These are phyloP conservation scores for Stictocephala bisonia DNA, from an alignment of 2,888 invertebrate genomes.

Conservation along the genomic window DNA sequence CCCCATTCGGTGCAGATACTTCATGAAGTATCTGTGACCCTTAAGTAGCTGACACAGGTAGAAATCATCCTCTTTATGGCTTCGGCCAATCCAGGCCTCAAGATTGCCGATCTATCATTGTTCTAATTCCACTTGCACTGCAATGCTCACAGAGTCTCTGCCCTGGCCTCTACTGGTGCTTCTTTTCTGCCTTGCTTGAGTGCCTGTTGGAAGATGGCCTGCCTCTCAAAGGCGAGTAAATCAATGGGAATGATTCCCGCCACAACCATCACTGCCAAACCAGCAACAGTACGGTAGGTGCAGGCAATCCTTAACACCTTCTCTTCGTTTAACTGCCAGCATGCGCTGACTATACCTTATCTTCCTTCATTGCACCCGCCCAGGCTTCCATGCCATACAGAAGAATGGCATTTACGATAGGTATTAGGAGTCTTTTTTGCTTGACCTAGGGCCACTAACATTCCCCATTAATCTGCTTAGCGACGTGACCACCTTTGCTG, in stretches of 20 bases:
- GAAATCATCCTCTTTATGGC: slow-evolving; percentile 53
- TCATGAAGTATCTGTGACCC: slow-evolving; percentile 54
- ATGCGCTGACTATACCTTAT: slow-evolving; percentile 51
- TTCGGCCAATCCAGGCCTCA: slow-evolving; percentile 50
- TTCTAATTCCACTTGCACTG: slow-evolving; percentile 51
- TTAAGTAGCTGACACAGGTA: slow-evolving; percentile 56
- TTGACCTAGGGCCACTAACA: slow-evolving; percentile 49
- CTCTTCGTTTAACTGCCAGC: slow-evolving; percentile 28
- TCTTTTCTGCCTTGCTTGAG: slow-evolving; percentile 1
- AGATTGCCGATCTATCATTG: slow-evolving; percentile 49
- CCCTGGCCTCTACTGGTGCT: slow-evolving; percentile 4
- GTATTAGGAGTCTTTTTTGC: slow-evolving; percentile 47
- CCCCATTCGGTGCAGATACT: slow-evolving; percentile 50
- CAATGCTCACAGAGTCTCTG: slow-evolving; percentile 45
- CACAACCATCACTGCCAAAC: slow-evolving; percentile 52
- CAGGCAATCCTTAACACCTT: slow-evolving; percentile 42
- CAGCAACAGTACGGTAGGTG: slow-evolving; percentile 56
- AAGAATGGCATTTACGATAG: slow-evolving; percentile 52
- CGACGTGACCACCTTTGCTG: slow-evolving; percentile 44
- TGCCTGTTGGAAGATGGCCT: slow-evolving; percentile 6
- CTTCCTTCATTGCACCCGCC: slow-evolving; percentile 45
- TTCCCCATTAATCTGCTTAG: slow-evolving; percentile 57
- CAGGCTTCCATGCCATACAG: slow-evolving; percentile 55
- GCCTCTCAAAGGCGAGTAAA: slow-evolving; percentile 49
- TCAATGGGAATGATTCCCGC: slow-evolving; percentile 58